Evolutionary conservation across 1,140 invertebrate species (phyloP), one percentile per base, ranked within the genome.

Genomic region (Lasaia peninsularis): DNA sequence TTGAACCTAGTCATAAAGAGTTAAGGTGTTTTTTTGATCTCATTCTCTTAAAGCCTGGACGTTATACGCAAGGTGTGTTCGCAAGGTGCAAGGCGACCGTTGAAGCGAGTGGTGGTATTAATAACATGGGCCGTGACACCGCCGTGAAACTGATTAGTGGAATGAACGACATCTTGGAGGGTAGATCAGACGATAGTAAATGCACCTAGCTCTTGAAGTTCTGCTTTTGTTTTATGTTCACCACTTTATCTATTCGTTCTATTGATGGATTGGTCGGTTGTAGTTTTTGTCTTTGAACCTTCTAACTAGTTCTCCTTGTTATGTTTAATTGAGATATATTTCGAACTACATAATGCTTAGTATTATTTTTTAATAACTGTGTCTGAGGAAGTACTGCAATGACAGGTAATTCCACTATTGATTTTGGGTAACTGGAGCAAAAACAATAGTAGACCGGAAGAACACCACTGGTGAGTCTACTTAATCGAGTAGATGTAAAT

Each of bases 101-200:
- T 79, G 72, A 65, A 57, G 60, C 68, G 16, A 55, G 53, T 55
- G 53, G 65, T 55, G 60, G 56, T 74, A 74, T 74, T 72, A 71
- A 65, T 65, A 60, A 54, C 66, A 53, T 58, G 52, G 53, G 58
- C 62, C 71, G 68, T 71, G 70, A 76, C 76, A 75, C 63, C 61
- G 64, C 60, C 76, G 74, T 73, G 67, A 74, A 75, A 74, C 74
- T 81, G 78, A 81, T 81, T 81, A 81, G 71, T 71, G 65, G 66
- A 62, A 59, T 60, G 21, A 31, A 48, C 35, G 64, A 66, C 64
- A 66, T 62, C 64, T 60, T 60, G 64, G 57, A 32, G 50, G 61
- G 53, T 54, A 24, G 56, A 56, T 60, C 37, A 21, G 24, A 12
- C 52, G 64, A 66, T 66, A 65, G 48, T 18, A 28, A 8, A 8